phyloP scores from a whole-genome alignment of 2,888 invertebrate genomes.

The Phortica okadai region DNA sequence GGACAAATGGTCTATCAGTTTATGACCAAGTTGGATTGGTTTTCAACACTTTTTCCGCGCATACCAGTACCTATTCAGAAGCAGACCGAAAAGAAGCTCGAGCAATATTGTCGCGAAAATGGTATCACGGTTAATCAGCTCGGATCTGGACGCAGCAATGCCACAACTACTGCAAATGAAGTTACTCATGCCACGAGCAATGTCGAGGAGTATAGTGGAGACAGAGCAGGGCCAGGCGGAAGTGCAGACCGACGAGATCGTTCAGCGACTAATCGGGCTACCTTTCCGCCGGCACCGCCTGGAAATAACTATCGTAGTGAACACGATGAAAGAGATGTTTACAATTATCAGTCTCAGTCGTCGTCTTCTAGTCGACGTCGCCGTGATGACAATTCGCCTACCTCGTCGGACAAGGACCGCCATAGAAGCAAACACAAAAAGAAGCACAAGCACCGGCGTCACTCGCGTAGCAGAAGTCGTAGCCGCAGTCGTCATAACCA shows the following conservation, averaged over 20 bases:
- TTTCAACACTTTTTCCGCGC: constrained; percentile 97
- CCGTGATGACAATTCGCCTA: constrained; percentile 59
- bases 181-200: constrained; percentile 47
- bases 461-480: constrained; percentile 65
- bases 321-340: constrained; percentile 71
- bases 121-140: constrained; percentile 70
- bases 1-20: constrained; percentile 95
- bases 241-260: constrained; percentile 56
- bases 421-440: constrained; percentile 73
- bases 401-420: constrained; percentile 45
- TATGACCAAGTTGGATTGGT: constrained; percentile 98
- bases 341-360: constrained; percentile 60
- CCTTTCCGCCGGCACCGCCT: constrained; percentile 37
- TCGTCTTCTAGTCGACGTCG: constrained; percentile 57
- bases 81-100: constrained; percentile 87
- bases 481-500: constrained; percentile 65
- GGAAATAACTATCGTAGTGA: constrained; percentile 67
- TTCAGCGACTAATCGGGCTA: constrained; percentile 45
- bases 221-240: constrained; percentile 73
- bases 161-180: constrained; percentile 33
- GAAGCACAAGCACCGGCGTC: constrained; percentile 73
- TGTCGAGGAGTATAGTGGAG: constrained; percentile 58
- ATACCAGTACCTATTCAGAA: constrained; percentile 99
- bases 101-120: constrained; percentile 80
- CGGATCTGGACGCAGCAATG: constrained; percentile 57